These are phyloP conservation scores for Centroberyx gerrardi DNA, from an alignment of 2,797 vertebrate genomes.

Conservation along the genomic window DNA sequence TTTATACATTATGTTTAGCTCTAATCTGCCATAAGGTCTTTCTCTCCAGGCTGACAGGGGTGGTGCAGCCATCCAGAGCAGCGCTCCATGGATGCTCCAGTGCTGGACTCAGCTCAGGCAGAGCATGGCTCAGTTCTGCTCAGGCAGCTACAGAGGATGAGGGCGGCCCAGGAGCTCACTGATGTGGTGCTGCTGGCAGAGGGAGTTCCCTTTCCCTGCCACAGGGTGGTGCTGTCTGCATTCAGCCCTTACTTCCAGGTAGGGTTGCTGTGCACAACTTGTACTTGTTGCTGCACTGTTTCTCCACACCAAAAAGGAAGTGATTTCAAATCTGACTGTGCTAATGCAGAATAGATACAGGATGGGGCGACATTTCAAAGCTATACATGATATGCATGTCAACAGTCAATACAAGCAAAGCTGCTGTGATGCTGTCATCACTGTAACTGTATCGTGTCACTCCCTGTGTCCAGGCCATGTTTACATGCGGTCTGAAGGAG, in stretches of 20 bases:
- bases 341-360: not conserved
- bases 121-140: conserved; percentile 86
- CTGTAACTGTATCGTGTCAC: not conserved
- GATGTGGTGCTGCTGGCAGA: conserved; percentile 91
- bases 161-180: conserved; percentile 83
- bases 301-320: not conserved
- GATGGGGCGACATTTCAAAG: not conserved
- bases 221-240: conserved; percentile 90
- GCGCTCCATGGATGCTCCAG: conserved; percentile 57
- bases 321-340: not conserved
- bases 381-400: too few species aligned
- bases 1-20: not conserved
- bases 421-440: not conserved
- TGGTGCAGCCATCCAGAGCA: not conserved
- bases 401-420: not conserved
- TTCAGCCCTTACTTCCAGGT: conserved; percentile 94
- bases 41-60: not conserved
- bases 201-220: conserved; percentile 89
- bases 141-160: conserved; percentile 88
- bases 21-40: not conserved
- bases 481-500: conserved; percentile 91
- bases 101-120: conserved; percentile 37
- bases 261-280: conserved; percentile 44
- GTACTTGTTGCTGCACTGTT: not conserved
- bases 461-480: conserved; percentile 77